Base-by-base conservation (phyloP, 30 jellyfish, hydroid and myxozoan genomes). In the Cassiopea xamachana region DNA sequence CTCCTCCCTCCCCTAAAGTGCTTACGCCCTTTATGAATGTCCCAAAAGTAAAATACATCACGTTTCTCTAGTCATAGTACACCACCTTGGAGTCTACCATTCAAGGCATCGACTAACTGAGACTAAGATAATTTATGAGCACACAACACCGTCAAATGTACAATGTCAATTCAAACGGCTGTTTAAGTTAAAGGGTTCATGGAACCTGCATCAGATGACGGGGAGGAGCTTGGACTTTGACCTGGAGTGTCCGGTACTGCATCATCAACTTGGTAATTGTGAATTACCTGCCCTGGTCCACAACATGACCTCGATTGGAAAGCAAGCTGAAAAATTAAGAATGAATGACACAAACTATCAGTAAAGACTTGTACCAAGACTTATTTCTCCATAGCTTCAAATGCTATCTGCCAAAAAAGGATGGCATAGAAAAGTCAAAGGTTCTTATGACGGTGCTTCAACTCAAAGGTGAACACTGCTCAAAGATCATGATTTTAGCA, bases 261-360 rank as follows among this genome's bases (percentile, higher is more conserved):
- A 67, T 94, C 96, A 46, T 89, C 97, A 47, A 94, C 98, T 67
- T 82, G 97, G 75, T 90, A 90, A 68, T 94, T 90, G 79, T 91
- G 98, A 61, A 89, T 94, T 1, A 94, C 97, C n/a, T 87, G 96
- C 58, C 92, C 79, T 19, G 96, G 60, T 5, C 79, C 92, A 27
- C 93, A 76, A 19, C 90, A 74, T 7, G 97, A 84, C 70, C 92
- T 75, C 19, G 96, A 50, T 64, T 84, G 92, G 14, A 89, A 74
- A 27, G 96, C 96, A 74, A 89, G 86, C 96, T 89, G 70, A 48
- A 59, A 89, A 8, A 60, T 49, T 2, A 48, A 2, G 48, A 61
- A 74, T 50, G 14, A 62, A 51, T 12, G 9, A 13, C 18, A 55
- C 43, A 48, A 14, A 83, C 7, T 2, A 16, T 14, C 44, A 7